Evolutionary conservation across 2,113 vertebrate genomes (phyloP), one percentile per base, ranked within the genome.

Genomic region (Nycticorax nycticorax): DNA sequence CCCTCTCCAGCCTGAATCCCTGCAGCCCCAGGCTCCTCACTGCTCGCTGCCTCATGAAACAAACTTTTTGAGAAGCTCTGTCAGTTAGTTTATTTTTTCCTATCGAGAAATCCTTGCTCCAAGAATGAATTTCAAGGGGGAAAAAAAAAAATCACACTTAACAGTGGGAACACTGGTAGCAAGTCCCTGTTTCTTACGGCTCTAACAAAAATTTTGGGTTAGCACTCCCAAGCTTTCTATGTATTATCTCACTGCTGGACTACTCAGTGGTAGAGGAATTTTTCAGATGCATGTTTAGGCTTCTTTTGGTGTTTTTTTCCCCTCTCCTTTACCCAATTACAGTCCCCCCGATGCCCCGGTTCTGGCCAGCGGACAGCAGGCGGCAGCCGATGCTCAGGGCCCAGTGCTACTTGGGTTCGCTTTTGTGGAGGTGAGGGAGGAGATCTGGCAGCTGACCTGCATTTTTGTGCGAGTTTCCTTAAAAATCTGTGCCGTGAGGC

Each of bases 331-430:
- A 22, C 26, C 12, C 4, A 0, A 1, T 3, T 0, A 12, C 35
- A 3, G 64, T 0, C 2, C 8, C 6, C 9, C 26, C 2, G 19
- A 23, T 6, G 8, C 24, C 11, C 50, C 2, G 7, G 27, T 9
- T 35, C 17, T 1, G 32, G 32, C 12, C 6, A 14, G 43, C 8
- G 20, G 30, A 76, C 97, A 95, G 92, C 94, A 47, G 96, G 82
- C 78, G 93, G 95, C 91, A 72, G 45, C 95, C 12, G 39, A 91
- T 43, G 43, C 80, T 89, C 76, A 68, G 66, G 19, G 43, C 32
- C 32, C 12, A 12, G 26, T 5, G 9, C 45, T 13, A 5, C 17
- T 9, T 14, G 43, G 8, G 27, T 15, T 52, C 3, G 1, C 62
- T 19, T 5, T 20, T 24, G 30, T 1, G 2, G 22, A 9, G 43